Conservation (phyloP, 2,888 invertebrate species). For the Orthosia incerta region DNA sequence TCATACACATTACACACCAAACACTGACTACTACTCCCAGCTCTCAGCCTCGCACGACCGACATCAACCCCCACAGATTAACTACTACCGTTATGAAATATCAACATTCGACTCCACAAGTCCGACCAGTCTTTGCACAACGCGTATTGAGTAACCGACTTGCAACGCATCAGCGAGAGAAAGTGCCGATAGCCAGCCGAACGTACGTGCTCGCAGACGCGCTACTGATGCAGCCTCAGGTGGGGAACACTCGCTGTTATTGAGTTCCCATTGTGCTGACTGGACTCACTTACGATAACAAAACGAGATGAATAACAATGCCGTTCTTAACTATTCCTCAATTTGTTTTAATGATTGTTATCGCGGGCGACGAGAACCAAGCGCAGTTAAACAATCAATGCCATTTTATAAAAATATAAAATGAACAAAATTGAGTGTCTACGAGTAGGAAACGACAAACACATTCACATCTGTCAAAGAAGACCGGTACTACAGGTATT, state of each 20-base stretch:
- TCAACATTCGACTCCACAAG: conserved; percentile 71
- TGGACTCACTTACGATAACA: conserved; percentile 44
- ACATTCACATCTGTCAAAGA: conserved; percentile 60
- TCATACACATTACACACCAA: conserved; percentile 80
- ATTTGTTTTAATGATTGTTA: conserved; percentile 37
- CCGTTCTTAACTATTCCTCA: conserved; percentile 19
- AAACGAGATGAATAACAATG: conserved; percentile 45
- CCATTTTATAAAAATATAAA: conserved; percentile 73
- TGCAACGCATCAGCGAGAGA: conserved; percentile 86
- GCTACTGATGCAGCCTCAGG: conserved; percentile 81
- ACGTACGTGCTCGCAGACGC: conserved; percentile 75
- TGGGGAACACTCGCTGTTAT: conserved; percentile 72
- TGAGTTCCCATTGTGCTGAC: conserved; percentile 73
- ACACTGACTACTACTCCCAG: conserved; percentile 51
- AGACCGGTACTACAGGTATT: conserved; percentile 32
- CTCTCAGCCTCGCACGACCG: conserved; percentile 72
- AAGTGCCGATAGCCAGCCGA: conserved; percentile 83
- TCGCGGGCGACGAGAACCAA: conserved; percentile 26
- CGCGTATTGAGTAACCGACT: conserved; percentile 83
- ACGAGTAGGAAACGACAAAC: conserved; percentile 46
- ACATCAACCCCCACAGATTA: conserved; percentile 72
- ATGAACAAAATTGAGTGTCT: conserved; percentile 58
- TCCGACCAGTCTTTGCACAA: conserved; percentile 80
- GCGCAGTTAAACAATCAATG: conserved; percentile 59
- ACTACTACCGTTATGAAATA: conserved; percentile 81